phyloP scores from a whole-genome alignment of 2,888 invertebrate species.

The Ptilodon capucinus region DNA sequence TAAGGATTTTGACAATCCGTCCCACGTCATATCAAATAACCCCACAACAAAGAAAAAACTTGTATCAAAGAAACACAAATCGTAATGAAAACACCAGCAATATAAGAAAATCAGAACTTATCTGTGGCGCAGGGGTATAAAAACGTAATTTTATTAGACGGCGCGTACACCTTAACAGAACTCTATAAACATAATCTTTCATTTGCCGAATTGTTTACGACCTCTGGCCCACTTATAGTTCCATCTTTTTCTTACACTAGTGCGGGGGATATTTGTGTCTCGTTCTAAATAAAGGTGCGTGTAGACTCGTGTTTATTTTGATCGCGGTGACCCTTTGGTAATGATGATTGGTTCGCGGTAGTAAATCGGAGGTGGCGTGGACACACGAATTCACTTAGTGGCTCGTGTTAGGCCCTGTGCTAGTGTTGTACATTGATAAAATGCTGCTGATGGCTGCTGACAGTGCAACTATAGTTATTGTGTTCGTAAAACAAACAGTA shows the following conservation, averaged over 20 bases:
- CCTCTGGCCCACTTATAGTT: conserved; percentile 40
- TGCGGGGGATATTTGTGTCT: conserved; percentile 28
- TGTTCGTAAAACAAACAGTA: too few species aligned
- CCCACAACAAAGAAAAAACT: conserved; percentile 6
- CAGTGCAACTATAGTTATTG: too few species aligned
- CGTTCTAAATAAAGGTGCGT: conserved; percentile 55
- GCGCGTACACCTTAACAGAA: conserved; percentile 61
- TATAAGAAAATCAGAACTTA: conserved; percentile 60
- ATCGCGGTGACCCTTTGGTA: conserved; percentile 50
- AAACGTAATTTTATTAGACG: conserved; percentile 69
- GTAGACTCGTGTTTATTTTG: conserved; percentile 44
- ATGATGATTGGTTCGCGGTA: conserved; percentile 76
- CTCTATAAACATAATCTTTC: conserved; percentile 81
- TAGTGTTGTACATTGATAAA: conserved; percentile 39
- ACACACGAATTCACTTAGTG: conserved; percentile 79
- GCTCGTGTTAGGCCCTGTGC: conserved; percentile 23
- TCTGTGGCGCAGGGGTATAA: conserved; percentile 54
- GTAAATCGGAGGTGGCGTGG: conserved; percentile 69
- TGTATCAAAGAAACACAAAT: conserved; percentile 19
- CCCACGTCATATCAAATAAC: not conserved
- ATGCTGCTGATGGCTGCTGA: conserved; percentile 19
- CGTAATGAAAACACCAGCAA: conserved; percentile 30
- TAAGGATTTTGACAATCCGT: not conserved
- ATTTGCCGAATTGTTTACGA: conserved; percentile 75
- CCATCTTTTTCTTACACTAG: conserved; percentile 32